Conservation (phyloP, 2,888 invertebrate species). For the Ophraella communa region DNA sequence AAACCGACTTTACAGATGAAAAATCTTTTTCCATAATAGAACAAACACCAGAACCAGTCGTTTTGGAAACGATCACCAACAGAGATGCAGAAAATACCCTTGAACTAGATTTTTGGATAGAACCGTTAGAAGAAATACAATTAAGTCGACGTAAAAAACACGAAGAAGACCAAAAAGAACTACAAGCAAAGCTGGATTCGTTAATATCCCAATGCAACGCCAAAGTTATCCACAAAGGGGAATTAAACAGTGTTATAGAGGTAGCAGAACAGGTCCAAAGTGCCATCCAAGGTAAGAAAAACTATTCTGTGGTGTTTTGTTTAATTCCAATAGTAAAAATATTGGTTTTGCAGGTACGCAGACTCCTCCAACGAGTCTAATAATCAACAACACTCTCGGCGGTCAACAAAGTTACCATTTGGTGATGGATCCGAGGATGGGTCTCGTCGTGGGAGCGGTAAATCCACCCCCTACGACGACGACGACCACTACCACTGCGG, state of each 20-base stretch:
- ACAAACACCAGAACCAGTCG: slow-evolving; percentile 55
- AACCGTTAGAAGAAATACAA: slow-evolving; percentile 67
- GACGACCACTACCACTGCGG: slow-evolving; percentile 6
- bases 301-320: no score
- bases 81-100: slow-evolving; percentile 58
- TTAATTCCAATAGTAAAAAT: no score
- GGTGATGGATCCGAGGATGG: slow-evolving; percentile 61
- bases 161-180: slow-evolving; percentile 71
- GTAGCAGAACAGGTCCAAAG: slow-evolving; percentile 53
- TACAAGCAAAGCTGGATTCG: slow-evolving; percentile 55
- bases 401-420: slow-evolving; percentile 55
- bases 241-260: slow-evolving; percentile 70
- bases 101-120: slow-evolving; percentile 75
- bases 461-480: slow-evolving; percentile 10
- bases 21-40: no score
- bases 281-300: slow-evolving; percentile 36
- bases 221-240: slow-evolving; percentile 71
- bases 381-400: slow-evolving; percentile 16
- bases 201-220: slow-evolving; percentile 67
- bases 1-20: no score
- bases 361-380: slow-evolving; percentile 30
- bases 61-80: slow-evolving; percentile 51
- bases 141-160: slow-evolving; percentile 63
- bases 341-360: slow-evolving; percentile 36
- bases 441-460: slow-evolving; percentile 42